Base-by-base conservation (phyloP, 2,888 invertebrate genomes). In the Caenorhabditis imperialis region DNA sequence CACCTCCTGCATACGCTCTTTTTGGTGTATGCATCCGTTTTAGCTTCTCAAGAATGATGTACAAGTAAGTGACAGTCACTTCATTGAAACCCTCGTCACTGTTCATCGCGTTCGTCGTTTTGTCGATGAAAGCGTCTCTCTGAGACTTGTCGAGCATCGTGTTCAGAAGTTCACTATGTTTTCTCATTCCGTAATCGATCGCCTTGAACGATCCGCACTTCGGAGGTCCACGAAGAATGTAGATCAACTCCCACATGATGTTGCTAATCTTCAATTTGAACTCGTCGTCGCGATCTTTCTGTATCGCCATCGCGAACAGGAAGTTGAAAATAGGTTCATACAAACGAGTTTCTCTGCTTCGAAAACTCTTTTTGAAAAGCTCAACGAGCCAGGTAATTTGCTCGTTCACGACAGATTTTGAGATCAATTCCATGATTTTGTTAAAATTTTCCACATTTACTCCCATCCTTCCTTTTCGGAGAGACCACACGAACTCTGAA, bases 361-460 rank as follows among this genome's bases (percentile, higher is more conserved):
- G 50, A 30, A 76, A 76, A 20, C 71, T 72, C 37, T 72, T 76
- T 23, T 72, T 67, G 51, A 72, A 76, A 3, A 76, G 44, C 16
- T 76, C 76, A 18, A 72, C 61, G 7, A 72, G 44, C 71, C 70
- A 72, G 27, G 61, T 63, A 22, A 76, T 72, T 44, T 76, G 76
- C 14, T 69, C 62, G 18, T 48, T 58, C 27, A 62, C 62, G 23
- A 76, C 58, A 4, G 57, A 57, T n/a, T 58, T 62, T 16, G 69
- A 58, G 8, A 76, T 73, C 48, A 90, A 90, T 27, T 90, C 89
- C 75, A 91, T 89, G 62, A 90, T 89, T 37, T 89, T 87, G 82
- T 90, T 90, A 54, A 91, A 89, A 81, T 91, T 90, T 79, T 91
- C 91, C 22, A 90, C 89, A 33, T 90, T 89, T 72, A 90, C 89